A percentile compares a stretch with the other conserved stretches of the same genome.
phyloP scores from a whole-genome alignment of 2,888 invertebrate species.

The Labia minor region DNA sequence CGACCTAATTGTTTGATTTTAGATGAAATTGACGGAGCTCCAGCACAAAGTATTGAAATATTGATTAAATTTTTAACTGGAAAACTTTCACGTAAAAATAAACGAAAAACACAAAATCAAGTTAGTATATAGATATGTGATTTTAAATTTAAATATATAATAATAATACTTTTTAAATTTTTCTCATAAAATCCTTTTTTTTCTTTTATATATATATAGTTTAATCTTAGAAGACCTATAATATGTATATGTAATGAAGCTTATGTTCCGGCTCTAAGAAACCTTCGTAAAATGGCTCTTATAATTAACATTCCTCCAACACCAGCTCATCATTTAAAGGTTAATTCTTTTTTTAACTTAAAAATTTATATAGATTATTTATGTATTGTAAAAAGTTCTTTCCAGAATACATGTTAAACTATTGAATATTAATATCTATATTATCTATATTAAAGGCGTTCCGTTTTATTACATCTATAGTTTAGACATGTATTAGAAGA shows the following conservation, averaged over 20 bases:
- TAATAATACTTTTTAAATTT: no score
- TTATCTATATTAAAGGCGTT: no score
- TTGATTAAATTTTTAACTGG: constrained; percentile 70
- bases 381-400: no score
- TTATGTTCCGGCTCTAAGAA: constrained; percentile 75
- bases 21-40: constrained; percentile 98
- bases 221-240: constrained; percentile 67
- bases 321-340: constrained; percentile 34
- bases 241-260: constrained; percentile 96
- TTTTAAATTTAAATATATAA: no score
- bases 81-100: constrained; percentile 34
- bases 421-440: no score
- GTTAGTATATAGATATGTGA: background rate
- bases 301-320: constrained; percentile 54
- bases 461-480: no score
- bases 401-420: no score
- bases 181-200: no score
- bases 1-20: constrained; percentile 83
- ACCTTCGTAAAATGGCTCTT: constrained; percentile 64
- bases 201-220: background rate
- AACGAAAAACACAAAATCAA: constrained; percentile 36
- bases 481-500: no score
- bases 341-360: no score
- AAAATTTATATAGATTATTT: no score
- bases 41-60: constrained; percentile 62